phyloP scores from a whole-genome alignment of 2,113 vertebrate species.

The Nycticryphes semicollaris region DNA sequence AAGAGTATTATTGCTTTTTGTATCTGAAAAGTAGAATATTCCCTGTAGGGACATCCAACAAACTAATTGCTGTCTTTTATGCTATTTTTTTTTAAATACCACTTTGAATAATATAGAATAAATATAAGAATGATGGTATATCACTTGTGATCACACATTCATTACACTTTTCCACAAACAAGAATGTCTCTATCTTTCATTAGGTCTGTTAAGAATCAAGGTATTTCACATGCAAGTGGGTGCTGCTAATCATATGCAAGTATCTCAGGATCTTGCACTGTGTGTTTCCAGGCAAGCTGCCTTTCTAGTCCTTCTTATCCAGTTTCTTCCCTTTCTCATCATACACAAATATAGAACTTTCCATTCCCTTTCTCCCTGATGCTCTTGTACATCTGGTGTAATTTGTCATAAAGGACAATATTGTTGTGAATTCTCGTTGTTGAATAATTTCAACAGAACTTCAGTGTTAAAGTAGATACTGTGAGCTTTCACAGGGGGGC shows the following conservation, averaged over 20 bases:
- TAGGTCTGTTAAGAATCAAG: neutral
- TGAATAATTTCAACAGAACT: neutral
- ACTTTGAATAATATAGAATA: neutral
- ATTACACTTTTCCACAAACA: neutral
- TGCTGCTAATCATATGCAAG: rapidly evolving
- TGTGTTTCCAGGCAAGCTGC: neutral
- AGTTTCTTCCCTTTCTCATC: neutral
- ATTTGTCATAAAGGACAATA: neutral
- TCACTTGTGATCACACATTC: neutral
- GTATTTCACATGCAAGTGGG: neutral
- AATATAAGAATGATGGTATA: neutral
- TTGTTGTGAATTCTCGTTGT: neutral
- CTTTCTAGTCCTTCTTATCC: neutral
- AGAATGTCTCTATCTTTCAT: neutral
- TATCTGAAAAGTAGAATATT: neutral
- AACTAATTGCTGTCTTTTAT: neutral
- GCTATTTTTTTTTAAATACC: neutral
- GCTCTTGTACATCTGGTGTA: neutral
- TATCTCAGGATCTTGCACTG: neutral
- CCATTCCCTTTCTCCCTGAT: neutral
- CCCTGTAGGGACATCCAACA: neutral
- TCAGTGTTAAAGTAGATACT: neutral
- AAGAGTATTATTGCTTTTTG: neutral
- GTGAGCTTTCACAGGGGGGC: neutral
- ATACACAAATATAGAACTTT: neutral